These are phyloP conservation scores for Myrmecobius fasciatus DNA, from an alignment of 2,113 vertebrate species.

Conservation along the genomic window DNA sequence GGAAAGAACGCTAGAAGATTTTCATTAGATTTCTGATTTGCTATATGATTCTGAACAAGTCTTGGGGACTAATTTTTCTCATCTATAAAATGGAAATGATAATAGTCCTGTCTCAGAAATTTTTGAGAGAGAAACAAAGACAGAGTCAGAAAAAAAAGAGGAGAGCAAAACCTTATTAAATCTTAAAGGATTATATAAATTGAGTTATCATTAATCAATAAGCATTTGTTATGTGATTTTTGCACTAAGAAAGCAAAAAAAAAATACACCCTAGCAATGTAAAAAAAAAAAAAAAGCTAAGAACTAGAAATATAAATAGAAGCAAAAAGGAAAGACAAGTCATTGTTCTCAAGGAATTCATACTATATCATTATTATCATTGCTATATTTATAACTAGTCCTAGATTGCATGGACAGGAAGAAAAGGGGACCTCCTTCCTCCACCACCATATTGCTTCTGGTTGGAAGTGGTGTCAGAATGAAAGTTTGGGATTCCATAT, in stretches of 20 bases:
- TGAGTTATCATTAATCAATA: not conserved
- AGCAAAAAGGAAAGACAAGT: not conserved
- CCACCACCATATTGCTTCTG: not conserved
- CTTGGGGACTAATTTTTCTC: not conserved
- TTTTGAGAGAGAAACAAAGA: not conserved
- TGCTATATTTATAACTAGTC: too few relatives aligned
- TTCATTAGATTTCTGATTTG: not conserved
- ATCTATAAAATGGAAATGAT: not conserved
- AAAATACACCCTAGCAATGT: too few relatives aligned
- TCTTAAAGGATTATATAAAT: not conserved
- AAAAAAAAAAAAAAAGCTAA: too few relatives aligned
- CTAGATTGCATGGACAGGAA: not conserved
- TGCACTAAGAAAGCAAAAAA: too few relatives aligned
- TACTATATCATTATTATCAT: not conserved
- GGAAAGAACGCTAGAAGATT: not conserved
- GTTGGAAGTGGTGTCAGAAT: not conserved
- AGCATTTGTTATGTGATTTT: not conserved
- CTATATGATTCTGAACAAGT: not conserved
- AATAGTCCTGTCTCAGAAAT: not conserved
- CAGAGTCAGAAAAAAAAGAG: not conserved
- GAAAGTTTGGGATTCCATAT: not conserved
- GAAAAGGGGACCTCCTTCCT: not conserved
- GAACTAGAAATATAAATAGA: not conserved
- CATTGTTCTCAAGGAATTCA: not conserved
- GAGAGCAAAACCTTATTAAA: not conserved